Evolutionary conservation across 2,888 invertebrate genomes (phyloP).

Genomic region (Cryptocephalus primarius): DNA sequence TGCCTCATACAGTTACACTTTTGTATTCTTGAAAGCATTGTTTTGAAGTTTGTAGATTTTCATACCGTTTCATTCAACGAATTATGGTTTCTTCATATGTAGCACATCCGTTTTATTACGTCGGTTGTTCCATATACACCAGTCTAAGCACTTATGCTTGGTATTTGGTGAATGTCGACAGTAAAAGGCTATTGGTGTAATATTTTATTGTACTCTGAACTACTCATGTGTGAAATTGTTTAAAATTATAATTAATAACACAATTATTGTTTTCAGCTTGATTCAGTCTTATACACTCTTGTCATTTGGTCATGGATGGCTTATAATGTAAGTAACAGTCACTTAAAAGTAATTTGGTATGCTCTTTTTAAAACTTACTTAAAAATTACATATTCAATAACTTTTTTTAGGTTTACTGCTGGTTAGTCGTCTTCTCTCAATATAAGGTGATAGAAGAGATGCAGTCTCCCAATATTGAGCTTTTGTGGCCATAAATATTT

Average conservation of each 20-base stretch:
- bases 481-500: conserved; percentile 49
- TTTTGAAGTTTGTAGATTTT: no score
- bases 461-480: conserved; percentile 81
- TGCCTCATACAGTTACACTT: no score
- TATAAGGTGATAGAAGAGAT: conserved; percentile 69
- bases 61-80: no score
- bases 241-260: neutral
- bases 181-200: no score
- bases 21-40: no score
- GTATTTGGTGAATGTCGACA: no score
- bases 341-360: no score
- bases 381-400: neutral
- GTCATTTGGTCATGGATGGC: conserved; percentile 73
- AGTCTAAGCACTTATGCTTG: no score
- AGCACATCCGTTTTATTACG: no score
- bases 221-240: neutral
- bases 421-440: conserved; percentile 75
- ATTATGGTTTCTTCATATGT: no score
- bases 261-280: conserved; percentile 52
- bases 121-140: no score
- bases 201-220: no score
- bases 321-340: conserved; percentile 72
- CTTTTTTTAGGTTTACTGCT: conserved; percentile 68
- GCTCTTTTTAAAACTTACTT: neutral
- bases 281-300: conserved; percentile 65